Evolutionary conservation across 2,113 vertebrate genomes (phyloP), one percentile per base, ranked within the genome.

Genomic region (Perccottus glenii): DNA sequence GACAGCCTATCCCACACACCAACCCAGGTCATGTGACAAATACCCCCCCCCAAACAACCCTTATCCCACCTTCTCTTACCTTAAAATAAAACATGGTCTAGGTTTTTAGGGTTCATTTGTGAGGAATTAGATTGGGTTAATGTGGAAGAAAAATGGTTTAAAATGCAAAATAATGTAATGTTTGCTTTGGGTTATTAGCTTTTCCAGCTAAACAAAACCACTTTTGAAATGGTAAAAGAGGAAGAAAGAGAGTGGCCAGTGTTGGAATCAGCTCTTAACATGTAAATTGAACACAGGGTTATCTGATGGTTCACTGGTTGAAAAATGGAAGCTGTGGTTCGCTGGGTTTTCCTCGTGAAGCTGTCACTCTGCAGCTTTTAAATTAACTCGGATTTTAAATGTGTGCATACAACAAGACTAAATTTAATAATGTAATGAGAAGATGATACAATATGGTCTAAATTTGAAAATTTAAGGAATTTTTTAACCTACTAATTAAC

Each of bases 1-100:
- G 96, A 98, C 96, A 90, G 88, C 95, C 95, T 90, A 95, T 96
- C 94, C 91, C 56, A 75, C 82, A 87, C 86, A 88, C 87, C 89
- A 80, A 87, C 87, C 79, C 81, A 73, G 81, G 88, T 90, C 94
- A 95, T 93, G 94, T 95, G 94, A 93, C 85, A 74, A 83, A 43
- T 12, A 67, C 67, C 43, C 64, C 68, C 80, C 12, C 59, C 15
- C 11, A 15, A 19, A 4, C 27, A 15, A 2, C 70, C 55, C 44
- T 57, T 78, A 78, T 67, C 64, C 79, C 84, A 91, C 91, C 90
- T 90, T 91, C 89, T 90, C 81, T 90, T 92, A 91, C 89, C 90
- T 93, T 92, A 73, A 89, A 92, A 82, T 93, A 92, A 93, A 94
- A 92, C 85, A 74, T 81, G 33, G 74, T 51, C 72, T 71, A 8